Percentiles rank a stretch among this genome's conserved stretches.
These are phyloP conservation scores for Stenurella melanura DNA, from an alignment of 2,888 invertebrate genomes.

Conservation along the genomic window DNA sequence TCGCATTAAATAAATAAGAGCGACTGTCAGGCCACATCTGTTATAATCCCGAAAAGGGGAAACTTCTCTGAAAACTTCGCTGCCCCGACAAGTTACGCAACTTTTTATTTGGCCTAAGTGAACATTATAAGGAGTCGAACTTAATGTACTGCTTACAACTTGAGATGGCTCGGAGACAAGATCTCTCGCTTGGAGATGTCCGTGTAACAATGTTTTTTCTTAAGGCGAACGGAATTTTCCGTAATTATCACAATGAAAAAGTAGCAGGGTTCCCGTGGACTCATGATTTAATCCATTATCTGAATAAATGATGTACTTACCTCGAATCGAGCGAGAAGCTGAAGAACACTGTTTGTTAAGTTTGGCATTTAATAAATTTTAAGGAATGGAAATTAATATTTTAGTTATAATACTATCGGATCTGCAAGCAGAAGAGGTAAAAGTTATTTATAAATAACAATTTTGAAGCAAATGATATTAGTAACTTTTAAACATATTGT, in stretches of 20 bases:
- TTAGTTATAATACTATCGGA: no score
- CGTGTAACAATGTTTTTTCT: neutral
- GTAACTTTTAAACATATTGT: no score
- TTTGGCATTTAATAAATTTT: neutral
- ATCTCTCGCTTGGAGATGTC: neutral
- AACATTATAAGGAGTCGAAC: slow-evolving; percentile 40
- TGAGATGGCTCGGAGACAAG: slow-evolving; percentile 2
- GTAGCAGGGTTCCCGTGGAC: neutral
- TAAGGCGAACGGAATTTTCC: neutral
- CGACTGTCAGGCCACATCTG: slow-evolving; percentile 36
- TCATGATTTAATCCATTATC: neutral
- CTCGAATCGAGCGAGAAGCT: neutral
- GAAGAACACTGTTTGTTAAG: neutral
- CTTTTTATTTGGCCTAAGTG: slow-evolving; percentile 41
- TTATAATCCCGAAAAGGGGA: slow-evolving; percentile 38
- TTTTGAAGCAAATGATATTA: no score
- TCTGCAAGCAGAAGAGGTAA: no score
- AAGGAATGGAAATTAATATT: no score
- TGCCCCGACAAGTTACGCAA: slow-evolving; percentile 25
- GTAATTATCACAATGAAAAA: neutral
- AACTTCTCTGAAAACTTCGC: slow-evolving; percentile 31
- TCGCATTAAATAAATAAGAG: slow-evolving; percentile 40
- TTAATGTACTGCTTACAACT: slow-evolving; percentile 34
- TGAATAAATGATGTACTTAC: neutral
- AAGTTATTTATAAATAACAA: no score